Conservation (phyloP, 2,797 vertebrate genomes). For the Diglossa cyanea region DNA sequence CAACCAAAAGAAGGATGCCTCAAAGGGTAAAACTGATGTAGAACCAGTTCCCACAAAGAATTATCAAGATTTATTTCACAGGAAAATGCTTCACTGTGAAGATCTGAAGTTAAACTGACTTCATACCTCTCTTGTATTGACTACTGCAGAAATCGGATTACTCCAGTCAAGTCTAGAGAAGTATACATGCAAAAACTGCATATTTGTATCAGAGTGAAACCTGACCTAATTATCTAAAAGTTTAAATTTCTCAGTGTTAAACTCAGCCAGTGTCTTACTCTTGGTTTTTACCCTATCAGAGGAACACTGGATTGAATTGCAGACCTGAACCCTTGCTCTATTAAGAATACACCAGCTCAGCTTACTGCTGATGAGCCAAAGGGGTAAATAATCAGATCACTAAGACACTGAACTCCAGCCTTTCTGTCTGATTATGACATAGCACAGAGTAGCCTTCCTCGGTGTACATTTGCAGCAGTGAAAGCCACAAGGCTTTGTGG, state of each 20-base stretch:
- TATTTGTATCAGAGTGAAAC: background rate
- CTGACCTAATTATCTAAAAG: background rate
- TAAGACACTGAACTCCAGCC: background rate
- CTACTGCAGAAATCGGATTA: background rate
- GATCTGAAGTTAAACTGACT: background rate
- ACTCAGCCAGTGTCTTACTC: background rate
- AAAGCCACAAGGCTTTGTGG: background rate
- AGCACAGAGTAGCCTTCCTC: background rate
- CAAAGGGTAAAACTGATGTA: background rate
- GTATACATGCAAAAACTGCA: background rate
- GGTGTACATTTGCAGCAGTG: background rate
- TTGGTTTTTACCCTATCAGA: background rate
- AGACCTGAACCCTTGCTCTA: background rate
- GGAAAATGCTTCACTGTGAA: background rate
- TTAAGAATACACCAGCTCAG: background rate
- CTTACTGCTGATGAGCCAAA: background rate
- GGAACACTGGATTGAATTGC: background rate
- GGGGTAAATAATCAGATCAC: background rate
- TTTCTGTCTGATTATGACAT: background rate
- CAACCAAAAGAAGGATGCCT: background rate
- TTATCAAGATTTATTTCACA: background rate
- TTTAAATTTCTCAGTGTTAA: background rate
- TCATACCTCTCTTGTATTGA: background rate
- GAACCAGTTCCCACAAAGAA: background rate
- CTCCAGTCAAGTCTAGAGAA: background rate